phyloP scores from a whole-genome alignment of 1,140 invertebrate species.

The Drosophila aff. region DNA sequence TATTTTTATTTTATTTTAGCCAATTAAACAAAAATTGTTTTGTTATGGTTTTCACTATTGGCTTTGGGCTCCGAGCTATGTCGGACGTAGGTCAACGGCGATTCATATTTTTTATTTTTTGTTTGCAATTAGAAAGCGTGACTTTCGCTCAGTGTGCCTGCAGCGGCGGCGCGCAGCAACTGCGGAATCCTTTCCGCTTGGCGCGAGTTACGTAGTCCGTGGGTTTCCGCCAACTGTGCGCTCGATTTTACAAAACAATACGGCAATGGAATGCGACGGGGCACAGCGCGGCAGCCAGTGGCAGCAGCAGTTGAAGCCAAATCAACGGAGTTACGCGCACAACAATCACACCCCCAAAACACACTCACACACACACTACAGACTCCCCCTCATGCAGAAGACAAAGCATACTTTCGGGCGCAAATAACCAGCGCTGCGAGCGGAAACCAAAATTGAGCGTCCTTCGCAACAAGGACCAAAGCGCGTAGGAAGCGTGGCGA shows the following conservation, averaged over 20 bases:
- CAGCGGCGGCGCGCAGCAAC: background rate
- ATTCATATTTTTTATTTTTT: no score
- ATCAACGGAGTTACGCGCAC: constrained; percentile 75
- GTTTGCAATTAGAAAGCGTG: background rate
- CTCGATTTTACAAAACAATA: constrained; percentile 67
- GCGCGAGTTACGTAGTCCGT: constrained; percentile 44
- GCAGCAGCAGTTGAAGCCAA: constrained; percentile 50
- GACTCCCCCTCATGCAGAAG: constrained; percentile 39
- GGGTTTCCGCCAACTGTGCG: constrained; percentile 68
- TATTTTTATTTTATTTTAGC: background rate
- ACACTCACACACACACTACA: constrained; percentile 6
- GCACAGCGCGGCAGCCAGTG: constrained; percentile 12
- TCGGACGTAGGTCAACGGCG: background rate
- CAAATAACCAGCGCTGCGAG: constrained; percentile 72
- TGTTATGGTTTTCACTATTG: no score
- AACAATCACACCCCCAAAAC: constrained; percentile 39
- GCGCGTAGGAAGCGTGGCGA: constrained; percentile 19
- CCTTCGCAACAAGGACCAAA: constrained; percentile 41
- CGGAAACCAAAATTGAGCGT: constrained; percentile 67
- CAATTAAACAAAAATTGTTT: background rate
- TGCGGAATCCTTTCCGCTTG: constrained; percentile 68
- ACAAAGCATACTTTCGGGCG: constrained; percentile 80
- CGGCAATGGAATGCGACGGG: constrained; percentile 43
- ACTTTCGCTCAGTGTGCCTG: constrained; percentile 29
- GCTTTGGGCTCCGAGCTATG: background rate